phyloP scores from a whole-genome alignment of 1,140 invertebrate species.

The Phthorimaea operculella region DNA sequence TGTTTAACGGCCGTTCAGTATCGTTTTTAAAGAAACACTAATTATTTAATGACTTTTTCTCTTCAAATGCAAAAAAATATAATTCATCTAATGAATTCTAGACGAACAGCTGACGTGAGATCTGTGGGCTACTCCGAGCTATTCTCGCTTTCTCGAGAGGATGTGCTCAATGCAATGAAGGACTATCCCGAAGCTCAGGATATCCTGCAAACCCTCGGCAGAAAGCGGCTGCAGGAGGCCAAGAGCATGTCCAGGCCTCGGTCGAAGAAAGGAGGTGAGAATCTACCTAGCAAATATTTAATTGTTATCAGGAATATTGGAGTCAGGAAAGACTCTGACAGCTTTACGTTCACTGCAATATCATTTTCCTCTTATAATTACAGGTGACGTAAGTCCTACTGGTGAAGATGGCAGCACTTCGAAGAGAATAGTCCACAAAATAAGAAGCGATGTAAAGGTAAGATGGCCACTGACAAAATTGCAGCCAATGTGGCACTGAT shows the following conservation, averaged over 20 bases:
- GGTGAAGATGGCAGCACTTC: constrained; percentile 75
- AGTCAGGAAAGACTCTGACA: too few relatives aligned
- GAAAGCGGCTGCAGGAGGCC: constrained; percentile 88
- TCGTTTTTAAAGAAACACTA: too few relatives aligned
- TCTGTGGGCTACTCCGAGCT: constrained; percentile 96
- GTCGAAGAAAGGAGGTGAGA: constrained; percentile 1
- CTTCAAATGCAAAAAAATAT: too few relatives aligned
- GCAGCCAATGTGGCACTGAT: background rate
- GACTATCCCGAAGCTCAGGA: constrained; percentile 97
- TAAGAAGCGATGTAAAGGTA: constrained; percentile 84
- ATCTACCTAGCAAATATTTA: background rate
- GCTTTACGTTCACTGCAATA: constrained; percentile 8
- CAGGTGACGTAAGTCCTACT: constrained; percentile 72
- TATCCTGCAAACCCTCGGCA: constrained; percentile 86
- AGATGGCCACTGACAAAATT: constrained; percentile 5
- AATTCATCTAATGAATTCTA: constrained; percentile 48
- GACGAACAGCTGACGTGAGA: constrained; percentile 93
- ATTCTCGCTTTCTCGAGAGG: constrained; percentile 94
- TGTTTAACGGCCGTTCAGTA: too few relatives aligned
- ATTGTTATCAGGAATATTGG: too few relatives aligned
- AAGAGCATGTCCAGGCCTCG: constrained; percentile 54
- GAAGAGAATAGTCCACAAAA: constrained; percentile 82
- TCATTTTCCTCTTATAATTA: too few relatives aligned
- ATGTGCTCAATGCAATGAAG: constrained; percentile 93
- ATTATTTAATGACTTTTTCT: too few relatives aligned